phyloP scores from a whole-genome alignment of 2,113 vertebrate genomes.

The Poecilia latipinna region DNA sequence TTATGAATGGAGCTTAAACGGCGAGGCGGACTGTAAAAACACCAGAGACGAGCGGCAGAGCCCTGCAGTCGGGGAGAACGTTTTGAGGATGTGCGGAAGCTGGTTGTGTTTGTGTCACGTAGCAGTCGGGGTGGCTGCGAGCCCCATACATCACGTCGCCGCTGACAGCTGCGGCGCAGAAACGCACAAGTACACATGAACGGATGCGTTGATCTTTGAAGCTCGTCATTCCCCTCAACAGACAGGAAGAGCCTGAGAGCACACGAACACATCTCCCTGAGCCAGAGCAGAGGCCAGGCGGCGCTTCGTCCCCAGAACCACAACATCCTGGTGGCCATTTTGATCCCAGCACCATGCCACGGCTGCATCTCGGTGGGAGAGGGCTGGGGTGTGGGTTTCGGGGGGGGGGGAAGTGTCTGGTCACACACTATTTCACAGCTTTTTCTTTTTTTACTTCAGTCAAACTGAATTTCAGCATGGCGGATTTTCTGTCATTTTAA shows the following conservation, averaged over 20 bases:
- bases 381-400: too few species aligned
- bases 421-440: neutral
- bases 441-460: too few species aligned
- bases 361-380: neutral
- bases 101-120: constrained; percentile 47
- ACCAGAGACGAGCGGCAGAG: neutral
- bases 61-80: constrained; percentile 1
- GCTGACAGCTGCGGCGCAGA: constrained; percentile 55
- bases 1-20: neutral
- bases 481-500: neutral
- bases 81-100: constrained; percentile 10
- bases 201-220: constrained; percentile 25
- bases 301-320: constrained; percentile 10
- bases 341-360: constrained; percentile 26
- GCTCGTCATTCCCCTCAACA: constrained; percentile 15
- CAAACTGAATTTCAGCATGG: neutral
- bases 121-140: constrained; percentile 43
- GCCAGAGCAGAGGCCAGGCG: neutral
- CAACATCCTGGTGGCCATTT: constrained; percentile 55
- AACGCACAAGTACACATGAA: constrained; percentile 15
- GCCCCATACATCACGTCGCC: constrained; percentile 43
- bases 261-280: constrained; percentile 23
- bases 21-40: neutral
- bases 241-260: constrained; percentile 19
- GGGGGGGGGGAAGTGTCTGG: neutral